A percentile compares a stretch with the other conserved stretches of the same genome.
Evolutionary conservation across 2,888 invertebrate genomes (phyloP).

Genomic region (Brachypalpus laphriformis): DNA sequence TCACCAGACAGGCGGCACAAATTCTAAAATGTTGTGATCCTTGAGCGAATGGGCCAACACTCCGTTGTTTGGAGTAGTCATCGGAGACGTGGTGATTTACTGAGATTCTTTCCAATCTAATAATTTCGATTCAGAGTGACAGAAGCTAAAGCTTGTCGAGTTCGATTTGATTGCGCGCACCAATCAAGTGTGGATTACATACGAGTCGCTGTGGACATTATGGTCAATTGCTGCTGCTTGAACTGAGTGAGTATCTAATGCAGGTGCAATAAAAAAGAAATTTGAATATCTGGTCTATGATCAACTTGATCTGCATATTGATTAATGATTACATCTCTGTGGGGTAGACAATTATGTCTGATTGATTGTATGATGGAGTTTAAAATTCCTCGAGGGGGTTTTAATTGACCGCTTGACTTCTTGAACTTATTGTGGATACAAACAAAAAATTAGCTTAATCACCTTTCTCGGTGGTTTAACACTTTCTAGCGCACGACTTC

Average conservation of each 20-base stretch:
- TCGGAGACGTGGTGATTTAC: constrained; percentile 58
- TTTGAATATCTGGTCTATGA: constrained; percentile 34
- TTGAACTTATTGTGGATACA: not conserved
- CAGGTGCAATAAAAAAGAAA: constrained; percentile 42
- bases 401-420: constrained; percentile 18
- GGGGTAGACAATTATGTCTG: constrained; percentile 1
- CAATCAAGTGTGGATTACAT: constrained; percentile 9
- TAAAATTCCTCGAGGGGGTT: not conserved
- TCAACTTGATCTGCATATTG: constrained; percentile 51
- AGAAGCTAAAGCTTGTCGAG: constrained; percentile 50
- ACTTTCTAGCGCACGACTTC: not conserved
- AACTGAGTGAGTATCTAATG: constrained; percentile 25
- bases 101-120: constrained; percentile 73
- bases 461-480: not conserved
- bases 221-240: constrained; percentile 36
- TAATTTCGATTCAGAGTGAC: constrained; percentile 51
- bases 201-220: constrained; percentile 7
- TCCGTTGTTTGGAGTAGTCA: constrained; percentile 27
- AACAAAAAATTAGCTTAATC: not conserved
- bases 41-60: constrained; percentile 43
- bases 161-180: constrained; percentile 35
- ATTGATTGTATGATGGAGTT: not conserved
- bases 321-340: constrained; percentile 47
- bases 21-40: constrained; percentile 68
- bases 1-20: constrained; percentile 18